A percentile compares a stretch with the other conserved stretches of the same genome.
Conservation (phyloP, 2,888 invertebrate species). For the Argynnis bischoffii region DNA sequence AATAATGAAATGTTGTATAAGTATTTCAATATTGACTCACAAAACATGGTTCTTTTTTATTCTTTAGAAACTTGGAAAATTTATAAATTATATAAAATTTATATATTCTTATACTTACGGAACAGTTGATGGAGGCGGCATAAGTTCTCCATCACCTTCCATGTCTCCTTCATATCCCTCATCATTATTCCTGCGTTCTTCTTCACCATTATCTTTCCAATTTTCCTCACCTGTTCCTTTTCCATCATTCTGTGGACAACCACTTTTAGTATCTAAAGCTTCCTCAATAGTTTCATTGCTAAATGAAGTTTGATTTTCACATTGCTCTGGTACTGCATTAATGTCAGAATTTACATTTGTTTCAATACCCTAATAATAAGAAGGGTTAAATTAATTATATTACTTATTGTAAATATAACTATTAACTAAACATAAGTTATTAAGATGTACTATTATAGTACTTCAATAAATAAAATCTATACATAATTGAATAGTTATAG, state of each 20-base stretch:
- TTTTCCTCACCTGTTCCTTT: constrained; percentile 46
- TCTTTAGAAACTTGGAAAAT: not conserved
- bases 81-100: not conserved
- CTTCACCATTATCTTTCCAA: constrained; percentile 49
- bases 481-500: too few relatives aligned
- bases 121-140: constrained; percentile 91
- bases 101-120: constrained; percentile 58
- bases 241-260: constrained; percentile 59
- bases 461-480: too few relatives aligned
- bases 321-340: constrained; percentile 1
- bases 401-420: not conserved
- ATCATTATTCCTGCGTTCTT: constrained; percentile 71
- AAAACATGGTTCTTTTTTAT: not conserved
- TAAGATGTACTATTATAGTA: too few relatives aligned
- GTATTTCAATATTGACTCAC: not conserved
- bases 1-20: not conserved
- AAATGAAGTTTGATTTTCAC: constrained; percentile 3
- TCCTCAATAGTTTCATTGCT: constrained; percentile 36
- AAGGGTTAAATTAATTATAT: not conserved
- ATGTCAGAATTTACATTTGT: not conserved
- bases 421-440: too few relatives aligned
- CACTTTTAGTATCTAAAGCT: constrained; percentile 50
- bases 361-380: not conserved
- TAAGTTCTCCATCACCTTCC: constrained; percentile 87
- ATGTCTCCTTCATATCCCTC: constrained; percentile 84